phyloP scores from a whole-genome alignment of 2,113 vertebrate species.

The Stigmatopora nigra region DNA sequence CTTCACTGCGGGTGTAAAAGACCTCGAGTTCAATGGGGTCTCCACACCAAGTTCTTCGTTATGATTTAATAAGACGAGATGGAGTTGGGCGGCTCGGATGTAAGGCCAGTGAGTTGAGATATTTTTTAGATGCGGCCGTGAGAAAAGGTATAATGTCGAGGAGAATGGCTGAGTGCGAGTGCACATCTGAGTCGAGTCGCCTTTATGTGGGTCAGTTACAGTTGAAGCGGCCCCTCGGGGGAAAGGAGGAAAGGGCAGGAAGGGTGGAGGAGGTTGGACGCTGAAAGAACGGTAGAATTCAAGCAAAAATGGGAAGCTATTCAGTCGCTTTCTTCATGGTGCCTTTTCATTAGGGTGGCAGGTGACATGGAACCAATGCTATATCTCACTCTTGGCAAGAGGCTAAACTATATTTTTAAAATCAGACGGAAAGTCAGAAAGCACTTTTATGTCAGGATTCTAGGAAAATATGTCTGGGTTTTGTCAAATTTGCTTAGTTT shows the following conservation, averaged over 20 bases:
- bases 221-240: constrained; percentile 9
- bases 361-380: background rate
- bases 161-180: background rate
- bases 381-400: background rate
- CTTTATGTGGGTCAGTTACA: constrained; percentile 7
- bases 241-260: background rate
- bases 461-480: constrained; percentile 3
- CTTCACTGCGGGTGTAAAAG: constrained; percentile 28
- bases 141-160: background rate
- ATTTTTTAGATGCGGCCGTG: background rate
- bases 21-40: constrained; percentile 32
- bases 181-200: constrained; percentile 16
- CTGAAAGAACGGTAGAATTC: constrained; percentile 9
- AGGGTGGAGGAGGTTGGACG: constrained; percentile 4
- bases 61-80: background rate
- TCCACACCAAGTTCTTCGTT: constrained; percentile 24
- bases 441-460: too few species aligned
- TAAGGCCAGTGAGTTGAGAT: background rate
- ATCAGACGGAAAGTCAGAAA: too few species aligned
- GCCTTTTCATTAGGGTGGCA: background rate
- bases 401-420: background rate
- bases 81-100: too few species aligned
- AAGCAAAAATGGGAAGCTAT: background rate
- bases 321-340: background rate
- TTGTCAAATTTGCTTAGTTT: constrained; percentile 4